A percentile compares a stretch with the other conserved stretches of the same genome.
Evolutionary conservation across 2,113 vertebrate genomes (phyloP).

Genomic region (Zootoca vivipara): DNA sequence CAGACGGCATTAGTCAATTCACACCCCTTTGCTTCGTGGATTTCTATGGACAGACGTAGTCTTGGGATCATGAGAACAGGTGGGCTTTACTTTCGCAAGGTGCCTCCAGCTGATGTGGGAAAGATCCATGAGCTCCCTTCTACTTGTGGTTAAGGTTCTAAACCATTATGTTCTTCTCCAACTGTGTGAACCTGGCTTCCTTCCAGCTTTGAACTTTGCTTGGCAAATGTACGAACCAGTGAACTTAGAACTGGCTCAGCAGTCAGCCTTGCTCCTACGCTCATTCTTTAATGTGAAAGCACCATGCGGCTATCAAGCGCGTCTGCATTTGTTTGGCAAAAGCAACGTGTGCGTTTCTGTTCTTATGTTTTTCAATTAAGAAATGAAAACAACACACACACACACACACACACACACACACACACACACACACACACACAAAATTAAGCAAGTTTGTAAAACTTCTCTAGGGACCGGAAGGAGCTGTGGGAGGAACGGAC

Average conservation of each 20-base stretch:
- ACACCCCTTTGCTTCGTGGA: background rate
- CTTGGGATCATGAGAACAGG: too few relatives aligned
- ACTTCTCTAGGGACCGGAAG: background rate
- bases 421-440: too few relatives aligned
- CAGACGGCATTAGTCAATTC: background rate
- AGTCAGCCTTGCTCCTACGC: background rate
- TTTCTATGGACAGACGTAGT: background rate
- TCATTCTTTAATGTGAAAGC: background rate
- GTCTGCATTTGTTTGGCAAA: too few relatives aligned
- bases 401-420: too few relatives aligned
- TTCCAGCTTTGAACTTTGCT: background rate
- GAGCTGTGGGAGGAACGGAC: background rate
- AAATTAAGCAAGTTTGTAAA: background rate
- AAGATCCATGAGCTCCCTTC: background rate
- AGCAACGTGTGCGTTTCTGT: background rate
- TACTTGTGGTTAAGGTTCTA: background rate
- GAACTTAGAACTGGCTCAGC: background rate
- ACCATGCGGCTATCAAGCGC: too few relatives aligned
- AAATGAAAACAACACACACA: background rate
- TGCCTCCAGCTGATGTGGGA: too few relatives aligned
- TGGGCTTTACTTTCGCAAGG: background rate
- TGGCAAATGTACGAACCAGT: background rate
- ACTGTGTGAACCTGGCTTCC: background rate
- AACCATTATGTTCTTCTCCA: background rate
- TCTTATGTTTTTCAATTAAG: background rate